Conservation (phyloP, 1,140 invertebrate genomes). For the Bombus consobrinus region DNA sequence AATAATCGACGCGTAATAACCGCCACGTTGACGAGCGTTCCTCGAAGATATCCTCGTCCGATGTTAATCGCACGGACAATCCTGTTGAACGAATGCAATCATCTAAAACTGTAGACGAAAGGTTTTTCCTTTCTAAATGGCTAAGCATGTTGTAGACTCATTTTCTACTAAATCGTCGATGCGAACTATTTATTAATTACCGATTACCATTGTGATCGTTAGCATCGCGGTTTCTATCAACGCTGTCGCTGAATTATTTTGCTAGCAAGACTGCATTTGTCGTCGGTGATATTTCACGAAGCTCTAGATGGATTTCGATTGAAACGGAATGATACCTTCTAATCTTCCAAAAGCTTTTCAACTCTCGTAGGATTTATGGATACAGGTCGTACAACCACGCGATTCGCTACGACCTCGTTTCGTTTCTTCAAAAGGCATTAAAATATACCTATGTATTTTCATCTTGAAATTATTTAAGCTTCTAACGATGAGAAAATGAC, state of each 20-base stretch:
- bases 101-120: conserved; percentile 47
- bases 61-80: conserved; percentile 63
- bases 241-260: conserved; percentile 3
- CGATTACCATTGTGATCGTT: conserved; percentile 26
- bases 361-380: neutral
- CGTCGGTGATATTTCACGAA: neutral
- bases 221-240: neutral
- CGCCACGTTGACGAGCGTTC: neutral
- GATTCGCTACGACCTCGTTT: neutral
- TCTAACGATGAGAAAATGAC: neutral
- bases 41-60: conserved; percentile 27
- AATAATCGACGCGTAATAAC: neutral
- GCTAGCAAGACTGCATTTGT: neutral
- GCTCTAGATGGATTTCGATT: neutral
- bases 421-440: neutral
- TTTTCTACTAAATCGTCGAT: conserved; percentile 54
- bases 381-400: neutral
- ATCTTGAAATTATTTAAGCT: neutral
- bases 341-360: neutral
- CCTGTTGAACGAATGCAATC: conserved; percentile 64
- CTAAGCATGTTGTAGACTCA: conserved; percentile 49
- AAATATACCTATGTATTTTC: neutral
- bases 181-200: conserved; percentile 21
- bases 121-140: conserved; percentile 56
- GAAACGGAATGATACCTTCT: neutral